Conservation (phyloP, 37 sponge, comb jelly and placozoan genomes). For the Beroe ovata region DNA sequence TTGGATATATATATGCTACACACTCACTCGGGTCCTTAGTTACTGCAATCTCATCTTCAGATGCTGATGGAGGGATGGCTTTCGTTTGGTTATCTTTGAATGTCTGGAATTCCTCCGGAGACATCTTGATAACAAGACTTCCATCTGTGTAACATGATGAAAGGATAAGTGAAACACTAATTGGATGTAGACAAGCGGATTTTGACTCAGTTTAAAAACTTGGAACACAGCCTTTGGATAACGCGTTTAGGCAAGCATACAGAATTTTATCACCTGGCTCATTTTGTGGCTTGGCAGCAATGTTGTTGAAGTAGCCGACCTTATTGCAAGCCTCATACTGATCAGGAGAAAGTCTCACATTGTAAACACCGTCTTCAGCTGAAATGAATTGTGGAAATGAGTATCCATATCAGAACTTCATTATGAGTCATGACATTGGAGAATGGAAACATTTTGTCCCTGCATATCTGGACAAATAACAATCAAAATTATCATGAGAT, state of each 20-base stretch:
- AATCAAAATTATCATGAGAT: too few species aligned
- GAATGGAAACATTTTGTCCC: too few species aligned
- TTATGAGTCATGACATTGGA: too few species aligned
- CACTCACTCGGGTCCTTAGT: slow-evolving; percentile 32
- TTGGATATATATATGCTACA: too few species aligned
- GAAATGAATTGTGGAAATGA: neutral
- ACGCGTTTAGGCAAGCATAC: too few species aligned
- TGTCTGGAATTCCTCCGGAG: slow-evolving; percentile 9
- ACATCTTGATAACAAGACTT: neutral
- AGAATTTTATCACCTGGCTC: slow-evolving; percentile 11
- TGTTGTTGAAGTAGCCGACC: slow-evolving; percentile 11
- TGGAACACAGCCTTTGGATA: too few species aligned
- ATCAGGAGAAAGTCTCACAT: slow-evolving; percentile 18
- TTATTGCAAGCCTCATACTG: neutral
- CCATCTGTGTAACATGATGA: neutral
- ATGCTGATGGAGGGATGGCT: neutral
- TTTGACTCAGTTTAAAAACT: too few species aligned
- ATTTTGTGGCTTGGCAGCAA: neutral
- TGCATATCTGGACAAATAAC: too few species aligned
- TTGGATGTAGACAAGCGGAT: too few species aligned
- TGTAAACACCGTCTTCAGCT: neutral
- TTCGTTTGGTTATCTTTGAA: slow-evolving; percentile 44
- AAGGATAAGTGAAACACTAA: too few species aligned
- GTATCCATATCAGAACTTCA: too few species aligned
- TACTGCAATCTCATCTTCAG: slow-evolving; percentile 7